Base-by-base conservation (phyloP, 2,113 vertebrate species). In the Tachycineta bicolor region DNA sequence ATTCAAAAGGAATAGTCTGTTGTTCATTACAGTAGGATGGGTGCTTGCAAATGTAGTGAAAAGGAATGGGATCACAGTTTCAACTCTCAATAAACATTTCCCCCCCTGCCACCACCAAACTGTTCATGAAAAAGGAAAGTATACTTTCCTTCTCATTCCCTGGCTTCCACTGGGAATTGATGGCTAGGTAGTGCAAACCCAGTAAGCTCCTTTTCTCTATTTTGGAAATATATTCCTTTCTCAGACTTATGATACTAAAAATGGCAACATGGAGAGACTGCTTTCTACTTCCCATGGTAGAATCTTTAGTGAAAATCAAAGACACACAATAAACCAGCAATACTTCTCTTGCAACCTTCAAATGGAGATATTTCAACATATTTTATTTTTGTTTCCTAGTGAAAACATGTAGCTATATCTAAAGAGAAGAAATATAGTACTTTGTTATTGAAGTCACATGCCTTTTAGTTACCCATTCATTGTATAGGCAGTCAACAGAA, bases 261-360 rank as follows among this genome's bases (percentile, higher is more conserved):
- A 78, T 0, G 1, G 9, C 24, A 64, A 5, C 1, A 1, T 28
- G 21, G 18, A 12, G 15, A 70, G 23, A 31, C 34, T 50, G 8
- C 2, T 77, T 24, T 67, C 25, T 41, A 9, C 68, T 85, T 84
- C 9, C 13, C 9, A 39, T 17, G 62, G 4, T 22, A 50, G 23
- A 63, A 2, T 6, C 19, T 39, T 44, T 14, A 64, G 14, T 9
- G 39, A 56, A 78, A 78, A 52, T 50, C 68, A 75, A 89, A 84
- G 19, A 10, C 21, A 60, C 23, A 52, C 4, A 60, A n/a, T 22
- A 68, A 50, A 78, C 17, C 9, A 84, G 2, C 11, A 71, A 52
- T 2, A 0, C 3, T 87, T 68, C 39, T 60, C 85, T 76, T 6
- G 10, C 20, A 65, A 2, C 1, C 4, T 19, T 65, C 37, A 74